These are phyloP conservation scores for Hippopotamus amphibius DNA, from an alignment of 2,113 vertebrate species.

Conservation along the genomic window DNA sequence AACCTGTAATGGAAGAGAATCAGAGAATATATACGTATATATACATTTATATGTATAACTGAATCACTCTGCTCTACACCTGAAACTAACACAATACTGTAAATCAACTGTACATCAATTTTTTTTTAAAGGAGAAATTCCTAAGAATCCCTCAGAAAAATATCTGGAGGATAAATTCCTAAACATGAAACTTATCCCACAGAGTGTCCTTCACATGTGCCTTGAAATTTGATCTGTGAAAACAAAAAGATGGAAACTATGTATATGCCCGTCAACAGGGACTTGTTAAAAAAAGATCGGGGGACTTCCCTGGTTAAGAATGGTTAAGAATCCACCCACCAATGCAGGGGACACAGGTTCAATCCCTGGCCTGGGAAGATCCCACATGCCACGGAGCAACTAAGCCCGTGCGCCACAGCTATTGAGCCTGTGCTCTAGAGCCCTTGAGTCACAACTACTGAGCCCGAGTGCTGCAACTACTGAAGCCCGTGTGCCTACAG, in stretches of 20 bases:
- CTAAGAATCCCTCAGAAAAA: background rate
- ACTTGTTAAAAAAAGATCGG: background rate
- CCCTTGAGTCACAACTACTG: too few relatives aligned
- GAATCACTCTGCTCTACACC: background rate
- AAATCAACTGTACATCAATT: background rate
- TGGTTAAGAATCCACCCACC: too few relatives aligned
- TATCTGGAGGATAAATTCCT: background rate
- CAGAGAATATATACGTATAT: background rate
- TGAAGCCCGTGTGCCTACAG: too few relatives aligned
- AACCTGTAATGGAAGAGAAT: background rate
- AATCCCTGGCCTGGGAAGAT: too few relatives aligned
- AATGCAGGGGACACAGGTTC: too few relatives aligned
- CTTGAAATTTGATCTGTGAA: constrained; percentile 2
- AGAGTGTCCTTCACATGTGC: background rate
- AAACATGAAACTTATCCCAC: background rate
- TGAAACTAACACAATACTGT: background rate
- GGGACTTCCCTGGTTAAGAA: too few relatives aligned
- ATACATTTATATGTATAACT: background rate
- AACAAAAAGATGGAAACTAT: background rate
- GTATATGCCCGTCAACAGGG: background rate
- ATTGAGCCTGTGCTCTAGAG: too few relatives aligned
- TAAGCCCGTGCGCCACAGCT: too few relatives aligned
- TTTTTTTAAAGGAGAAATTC: background rate
- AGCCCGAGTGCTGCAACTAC: too few relatives aligned
- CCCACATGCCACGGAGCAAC: too few relatives aligned